Evolutionary conservation across 2,113 vertebrate genomes (phyloP), one percentile per base, ranked within the genome.

Genomic region (Nycticryphes semicollaris): DNA sequence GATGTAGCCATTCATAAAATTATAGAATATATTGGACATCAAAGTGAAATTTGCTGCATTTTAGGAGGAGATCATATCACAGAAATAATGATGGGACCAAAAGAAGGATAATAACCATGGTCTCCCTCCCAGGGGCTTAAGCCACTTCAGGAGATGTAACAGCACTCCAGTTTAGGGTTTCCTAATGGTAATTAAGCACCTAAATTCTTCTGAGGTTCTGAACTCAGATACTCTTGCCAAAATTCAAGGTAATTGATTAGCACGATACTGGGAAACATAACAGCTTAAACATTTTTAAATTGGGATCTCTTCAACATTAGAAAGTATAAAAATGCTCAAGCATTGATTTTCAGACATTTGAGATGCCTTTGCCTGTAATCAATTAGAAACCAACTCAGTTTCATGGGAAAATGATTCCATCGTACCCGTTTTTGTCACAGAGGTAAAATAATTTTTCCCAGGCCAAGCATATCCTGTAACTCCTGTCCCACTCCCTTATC

Each of bases 391-490:
- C 50, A 74, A 18, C 31, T 30, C 48, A 30, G 48, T 21, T 72
- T 48, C 76, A 56, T 28, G 53, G 68, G 64, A 68, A 94, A 90
- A 84, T 4, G 13, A 27, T 23, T 88, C 68, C 7, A 1, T 4
- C 35, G 81, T 30, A 64, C 64, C 51, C 63, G 54, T 78, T 93
- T 93, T 27, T 89, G 35, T 67, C 14, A 41, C 27, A 75, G 5
- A 91, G 64, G 77, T 87, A 72, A 95, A 70, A 28, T 30, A n/a
- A 66, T 79, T 75, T 91, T 85, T 57, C 72, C 75, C 35, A 95
- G 88, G 82, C 66, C 66, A 80, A 78, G 59, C 20, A 51, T 68
- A 90, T 83, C 50, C 18, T 56, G 18, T n/a, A 70, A 37, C 41
- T 90, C 43, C 23, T 37, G 41, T 19, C 37, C 66, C 8, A 16